A percentile compares a stretch with the other conserved stretches of the same genome.
Evolutionary conservation across 1,140 invertebrate genomes (phyloP).

Genomic region (Carposina sasakii): DNA sequence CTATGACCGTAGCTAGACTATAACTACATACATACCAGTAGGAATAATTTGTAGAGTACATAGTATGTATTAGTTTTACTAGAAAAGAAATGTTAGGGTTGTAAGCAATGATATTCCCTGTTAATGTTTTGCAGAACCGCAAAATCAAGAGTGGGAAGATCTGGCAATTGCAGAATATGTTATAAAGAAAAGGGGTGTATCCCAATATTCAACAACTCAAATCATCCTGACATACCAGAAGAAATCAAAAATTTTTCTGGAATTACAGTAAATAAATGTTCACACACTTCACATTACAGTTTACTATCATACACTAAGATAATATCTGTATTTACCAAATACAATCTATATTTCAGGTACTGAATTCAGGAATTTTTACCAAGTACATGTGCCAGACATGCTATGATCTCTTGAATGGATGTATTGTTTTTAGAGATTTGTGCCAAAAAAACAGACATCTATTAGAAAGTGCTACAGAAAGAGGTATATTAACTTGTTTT

Average conservation of each 20-base stretch:
- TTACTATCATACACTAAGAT: neutral
- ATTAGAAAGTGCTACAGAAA: conserved; percentile 38
- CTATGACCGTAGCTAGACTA: too few relatives aligned
- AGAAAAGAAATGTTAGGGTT: too few relatives aligned
- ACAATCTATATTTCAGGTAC: conserved; percentile 32
- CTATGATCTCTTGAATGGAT: conserved; percentile 50
- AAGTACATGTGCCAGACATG: conserved; percentile 53
- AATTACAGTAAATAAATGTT: conserved; percentile 42
- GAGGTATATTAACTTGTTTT: conserved; percentile 38
- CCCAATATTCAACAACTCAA: conserved; percentile 50
- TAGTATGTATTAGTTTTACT: too few relatives aligned
- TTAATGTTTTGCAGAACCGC: conserved; percentile 24
- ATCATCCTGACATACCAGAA: conserved; percentile 44
- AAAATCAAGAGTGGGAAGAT: conserved; percentile 14
- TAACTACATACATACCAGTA: too few relatives aligned
- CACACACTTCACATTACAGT: neutral
- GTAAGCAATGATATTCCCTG: too few relatives aligned
- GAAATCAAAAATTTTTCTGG: conserved; percentile 54
- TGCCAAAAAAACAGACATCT: conserved; percentile 45
- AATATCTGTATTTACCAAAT: neutral
- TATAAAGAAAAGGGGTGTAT: conserved; percentile 41
- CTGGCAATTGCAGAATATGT: conserved; percentile 48
- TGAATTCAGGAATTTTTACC: conserved; percentile 41
- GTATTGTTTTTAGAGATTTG: conserved; percentile 53
- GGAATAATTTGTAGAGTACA: too few relatives aligned